Conservation (phyloP, 2,797 vertebrate species). For the Lepus townsendii region DNA sequence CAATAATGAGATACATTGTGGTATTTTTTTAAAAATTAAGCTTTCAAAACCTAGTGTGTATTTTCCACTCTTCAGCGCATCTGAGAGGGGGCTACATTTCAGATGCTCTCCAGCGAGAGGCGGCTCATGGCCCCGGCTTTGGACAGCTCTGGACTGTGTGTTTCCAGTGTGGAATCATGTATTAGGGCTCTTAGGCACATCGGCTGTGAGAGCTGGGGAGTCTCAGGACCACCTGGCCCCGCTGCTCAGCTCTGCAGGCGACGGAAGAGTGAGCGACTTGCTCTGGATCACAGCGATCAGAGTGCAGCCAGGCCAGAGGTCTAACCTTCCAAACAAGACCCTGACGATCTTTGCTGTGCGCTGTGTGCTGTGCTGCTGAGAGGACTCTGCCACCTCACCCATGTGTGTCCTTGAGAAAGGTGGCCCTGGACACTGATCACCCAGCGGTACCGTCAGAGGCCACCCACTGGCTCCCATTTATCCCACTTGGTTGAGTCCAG, state of each 20-base stretch:
- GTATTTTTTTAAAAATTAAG: not conserved
- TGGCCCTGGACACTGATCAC: not conserved
- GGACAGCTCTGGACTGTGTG: not conserved
- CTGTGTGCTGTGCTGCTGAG: too few relatives aligned
- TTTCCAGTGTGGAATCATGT: not conserved
- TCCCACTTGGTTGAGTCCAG: not conserved
- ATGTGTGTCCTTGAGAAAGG: not conserved
- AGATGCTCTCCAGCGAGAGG: fast-evolving
- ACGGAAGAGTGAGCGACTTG: not conserved
- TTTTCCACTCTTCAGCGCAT: not conserved
- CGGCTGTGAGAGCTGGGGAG: not conserved
- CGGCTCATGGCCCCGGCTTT: not conserved
- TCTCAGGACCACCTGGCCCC: not conserved
- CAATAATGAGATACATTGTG: not conserved
- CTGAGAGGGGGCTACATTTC: not conserved
- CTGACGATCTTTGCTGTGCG: not conserved
- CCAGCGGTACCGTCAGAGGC: not conserved
- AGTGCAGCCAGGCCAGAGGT: not conserved
- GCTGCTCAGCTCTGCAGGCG: not conserved
- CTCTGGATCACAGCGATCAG: not conserved
- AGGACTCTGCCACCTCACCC: not conserved
- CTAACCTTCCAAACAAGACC: not conserved
- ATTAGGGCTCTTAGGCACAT: not conserved
- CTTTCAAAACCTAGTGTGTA: not conserved
- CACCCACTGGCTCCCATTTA: not conserved